Evolutionary conservation across 2,797 vertebrate genomes (phyloP).

Genomic region (Halcyon chelicuti): DNA sequence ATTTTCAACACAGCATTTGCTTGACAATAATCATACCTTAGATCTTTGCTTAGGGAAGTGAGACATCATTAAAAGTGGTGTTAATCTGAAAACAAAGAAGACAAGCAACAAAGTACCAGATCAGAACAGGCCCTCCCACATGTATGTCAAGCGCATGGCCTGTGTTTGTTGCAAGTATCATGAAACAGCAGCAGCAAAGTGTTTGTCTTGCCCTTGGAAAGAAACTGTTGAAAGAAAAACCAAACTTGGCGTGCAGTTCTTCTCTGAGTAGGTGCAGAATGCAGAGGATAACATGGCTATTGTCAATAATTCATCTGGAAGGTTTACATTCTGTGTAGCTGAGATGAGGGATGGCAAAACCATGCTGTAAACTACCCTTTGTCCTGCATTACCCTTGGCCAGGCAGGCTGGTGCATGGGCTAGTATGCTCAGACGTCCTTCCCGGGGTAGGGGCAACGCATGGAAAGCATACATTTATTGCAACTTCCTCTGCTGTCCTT

Average conservation of each 20-base stretch:
- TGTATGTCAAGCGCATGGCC: fast-evolving
- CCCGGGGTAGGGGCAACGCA: neutral
- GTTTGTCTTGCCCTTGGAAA: neutral
- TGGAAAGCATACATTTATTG: neutral
- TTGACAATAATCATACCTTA: neutral
- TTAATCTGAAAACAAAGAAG: neutral
- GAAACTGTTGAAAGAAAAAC: neutral
- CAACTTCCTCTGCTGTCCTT: neutral
- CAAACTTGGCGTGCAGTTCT: neutral
- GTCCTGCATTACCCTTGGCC: neutral
- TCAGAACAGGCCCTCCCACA: neutral
- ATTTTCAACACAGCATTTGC: neutral
- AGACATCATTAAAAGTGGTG: neutral
- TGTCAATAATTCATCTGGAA: neutral
- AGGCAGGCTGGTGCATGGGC: neutral
- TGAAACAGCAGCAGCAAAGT: neutral
- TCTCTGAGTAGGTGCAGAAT: neutral
- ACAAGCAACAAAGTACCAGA: neutral
- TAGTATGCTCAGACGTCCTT: neutral
- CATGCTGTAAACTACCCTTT: neutral
- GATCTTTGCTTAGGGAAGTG: neutral
- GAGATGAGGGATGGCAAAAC: neutral
- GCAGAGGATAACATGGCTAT: neutral
- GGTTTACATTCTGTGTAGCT: neutral
- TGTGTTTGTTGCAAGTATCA: neutral